Evolutionary conservation across 2,797 vertebrate species (phyloP), one percentile per base, ranked within the genome.

Genomic region (Neostethus bicornis): DNA sequence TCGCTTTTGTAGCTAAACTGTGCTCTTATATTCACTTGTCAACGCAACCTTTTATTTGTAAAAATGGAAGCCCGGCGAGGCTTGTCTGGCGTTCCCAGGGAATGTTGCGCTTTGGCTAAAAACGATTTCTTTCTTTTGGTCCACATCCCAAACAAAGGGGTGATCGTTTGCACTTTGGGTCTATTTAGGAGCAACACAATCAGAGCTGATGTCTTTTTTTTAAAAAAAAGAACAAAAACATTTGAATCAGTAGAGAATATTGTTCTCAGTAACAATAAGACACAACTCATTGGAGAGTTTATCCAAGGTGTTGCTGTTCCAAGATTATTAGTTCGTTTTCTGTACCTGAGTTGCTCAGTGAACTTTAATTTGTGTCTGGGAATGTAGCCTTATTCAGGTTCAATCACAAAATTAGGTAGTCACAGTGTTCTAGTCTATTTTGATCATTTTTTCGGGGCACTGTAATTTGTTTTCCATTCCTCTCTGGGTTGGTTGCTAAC

Each of bases 401-500:
- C 85, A 81, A 84, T 87, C 78, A 66, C 81, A 73, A 73, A 75
- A 81, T 85, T 83, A 87, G 70, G 68, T 77, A 80, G 83, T 87
- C 83, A 88, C 31, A 46, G 73, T 63, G 73, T 84, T 85, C 86
- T 85, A 85, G 83, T 66, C 84, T 70, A 75, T 87, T 87, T 90
- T 85, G 83, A 89, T 79, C 79, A 76, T 60, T 73, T 72, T 79
- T 75, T 79, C 68, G 67, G 74, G 77, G 89, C 85, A 83, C 80
- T 83, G 83, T 86, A 72, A 87, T 90, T 86, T 85, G 75, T 87
- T 87, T 91, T 88, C 85, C 87, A 70, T 70, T 83, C 67, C 75
- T 73, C 77, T 61, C 68, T 62, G 75, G 74, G 59, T 51, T 32
- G 75, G 65, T 67, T 73, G 44, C 61, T 75, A 78, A 75, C 75